Percentiles rank a stretch among this genome's conserved stretches.
These are phyloP conservation scores for Euphonia xanthogaster DNA, from an alignment of 2,797 vertebrate species.

Conservation along the genomic window DNA sequence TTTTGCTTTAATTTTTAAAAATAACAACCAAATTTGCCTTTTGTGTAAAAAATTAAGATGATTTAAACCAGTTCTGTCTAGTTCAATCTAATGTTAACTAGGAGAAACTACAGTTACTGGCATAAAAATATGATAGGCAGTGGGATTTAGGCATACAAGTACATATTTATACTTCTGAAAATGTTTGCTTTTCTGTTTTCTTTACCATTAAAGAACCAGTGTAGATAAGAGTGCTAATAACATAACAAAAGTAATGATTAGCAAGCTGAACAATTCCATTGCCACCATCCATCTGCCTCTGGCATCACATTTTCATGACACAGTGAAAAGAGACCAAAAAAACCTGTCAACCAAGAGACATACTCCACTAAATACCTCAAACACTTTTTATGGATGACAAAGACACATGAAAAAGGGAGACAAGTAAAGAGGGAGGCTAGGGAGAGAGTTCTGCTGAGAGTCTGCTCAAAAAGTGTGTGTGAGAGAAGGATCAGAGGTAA, in stretches of 20 bases:
- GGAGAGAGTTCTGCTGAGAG: neutral
- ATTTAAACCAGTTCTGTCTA: neutral
- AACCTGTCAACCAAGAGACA: neutral
- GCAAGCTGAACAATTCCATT: neutral
- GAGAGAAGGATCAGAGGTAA: constrained; percentile 10
- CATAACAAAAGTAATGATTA: neutral
- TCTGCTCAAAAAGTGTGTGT: neutral
- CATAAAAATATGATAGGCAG: neutral
- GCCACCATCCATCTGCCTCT: neutral
- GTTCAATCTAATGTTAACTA: neutral
- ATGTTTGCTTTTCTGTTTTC: neutral
- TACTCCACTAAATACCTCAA: neutral
- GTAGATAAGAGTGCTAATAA: neutral
- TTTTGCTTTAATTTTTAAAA: neutral
- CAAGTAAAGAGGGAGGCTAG: neutral
- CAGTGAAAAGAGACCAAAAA: neutral
- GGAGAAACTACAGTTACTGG: neutral
- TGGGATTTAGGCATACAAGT: neutral
- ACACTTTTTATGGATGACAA: neutral
- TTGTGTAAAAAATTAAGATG: neutral
- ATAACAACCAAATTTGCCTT: neutral
- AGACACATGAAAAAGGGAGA: neutral
- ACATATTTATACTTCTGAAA: neutral
- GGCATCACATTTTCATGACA: neutral
- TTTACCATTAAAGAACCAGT: neutral